Conservation (phyloP, 2,113 vertebrate species). For the Misgurnus mizolepis region DNA sequence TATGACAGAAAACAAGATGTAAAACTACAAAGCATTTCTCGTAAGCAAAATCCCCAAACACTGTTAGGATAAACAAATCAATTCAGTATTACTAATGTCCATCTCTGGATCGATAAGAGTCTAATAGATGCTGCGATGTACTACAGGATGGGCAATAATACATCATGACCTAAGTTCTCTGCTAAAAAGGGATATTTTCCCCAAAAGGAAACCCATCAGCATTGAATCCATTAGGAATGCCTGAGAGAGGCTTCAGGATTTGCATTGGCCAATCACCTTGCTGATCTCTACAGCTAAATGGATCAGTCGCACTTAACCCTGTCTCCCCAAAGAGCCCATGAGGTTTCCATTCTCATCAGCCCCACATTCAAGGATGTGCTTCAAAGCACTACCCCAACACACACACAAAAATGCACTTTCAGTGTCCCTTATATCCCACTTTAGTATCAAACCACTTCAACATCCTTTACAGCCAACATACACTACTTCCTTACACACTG, state of each 20-base stretch:
- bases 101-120: conserved; percentile 39
- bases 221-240: conserved; percentile 33
- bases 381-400: conserved; percentile 53
- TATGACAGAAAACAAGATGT: neutral
- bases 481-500: conserved; percentile 11
- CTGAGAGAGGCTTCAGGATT: conserved; percentile 39
- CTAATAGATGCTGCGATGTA: conserved; percentile 47
- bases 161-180: conserved; percentile 21
- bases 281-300: conserved; percentile 63
- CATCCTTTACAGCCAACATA: conserved; percentile 19
- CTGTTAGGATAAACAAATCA: conserved; percentile 48
- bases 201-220: conserved; percentile 43
- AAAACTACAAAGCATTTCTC: conserved; percentile 8
- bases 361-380: conserved; percentile 31
- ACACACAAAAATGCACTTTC: conserved; percentile 36
- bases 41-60: conserved; percentile 34
- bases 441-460: conserved; percentile 24
- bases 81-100: conserved; percentile 39
- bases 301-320: conserved; percentile 65
- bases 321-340: conserved; percentile 31
- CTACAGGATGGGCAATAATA: conserved; percentile 24
- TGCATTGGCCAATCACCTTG: conserved; percentile 21
- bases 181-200: conserved; percentile 35
- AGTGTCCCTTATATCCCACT: conserved; percentile 11
- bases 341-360: conserved; percentile 16